Evolutionary conservation across 92 coral and sea anemone genomes (phyloP), one percentile per base, ranked within the genome.

Genomic region (Paramuricea clavata): DNA sequence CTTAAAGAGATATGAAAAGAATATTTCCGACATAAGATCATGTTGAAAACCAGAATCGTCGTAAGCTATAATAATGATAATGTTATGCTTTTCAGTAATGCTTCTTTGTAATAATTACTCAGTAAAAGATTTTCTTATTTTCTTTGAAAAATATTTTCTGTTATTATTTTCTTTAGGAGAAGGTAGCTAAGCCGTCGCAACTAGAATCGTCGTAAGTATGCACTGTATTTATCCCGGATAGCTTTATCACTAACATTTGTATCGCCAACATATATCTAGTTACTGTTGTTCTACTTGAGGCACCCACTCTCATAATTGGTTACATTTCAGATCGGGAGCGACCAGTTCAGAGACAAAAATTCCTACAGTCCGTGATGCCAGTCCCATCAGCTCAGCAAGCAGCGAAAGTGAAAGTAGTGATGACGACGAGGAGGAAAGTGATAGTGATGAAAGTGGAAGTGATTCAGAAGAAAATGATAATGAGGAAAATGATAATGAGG

Each of bases 111-210:
- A n/a, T n/a, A n/a, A n/a, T n/a, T n/a, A n/a, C n/a, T n/a, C n/a
- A n/a, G n/a, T n/a, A n/a, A n/a, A n/a, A n/a, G n/a, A n/a, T n/a
- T n/a, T n/a, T n/a, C n/a, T n/a, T n/a, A n/a, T n/a, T n/a, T n/a
- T n/a, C n/a, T n/a, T 36, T 36, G 42, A 10, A 47, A 47, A 47
- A 12, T 47, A 47, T 1, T 10, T 15, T 47, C 22, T 0, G 17
- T 32, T 49, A 25, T 12, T 57, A 50, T 79, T 71, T 59, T 86
- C 6, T 67, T 11, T 76, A 83, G 89, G 97, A 90, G 69, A 82
- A 83, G 70, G 82, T 67, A 83, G 92, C 23, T 72, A 89, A 59
- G 92, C 91, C 88, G 93, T 91, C 76, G 86, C 82, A 73, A 91
- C 76, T 69, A 81, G 88, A 83, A 88, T 81, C 74, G 28, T 81